phyloP scores from a whole-genome alignment of 2,888 invertebrate species.

The Cybosia mesomella region DNA sequence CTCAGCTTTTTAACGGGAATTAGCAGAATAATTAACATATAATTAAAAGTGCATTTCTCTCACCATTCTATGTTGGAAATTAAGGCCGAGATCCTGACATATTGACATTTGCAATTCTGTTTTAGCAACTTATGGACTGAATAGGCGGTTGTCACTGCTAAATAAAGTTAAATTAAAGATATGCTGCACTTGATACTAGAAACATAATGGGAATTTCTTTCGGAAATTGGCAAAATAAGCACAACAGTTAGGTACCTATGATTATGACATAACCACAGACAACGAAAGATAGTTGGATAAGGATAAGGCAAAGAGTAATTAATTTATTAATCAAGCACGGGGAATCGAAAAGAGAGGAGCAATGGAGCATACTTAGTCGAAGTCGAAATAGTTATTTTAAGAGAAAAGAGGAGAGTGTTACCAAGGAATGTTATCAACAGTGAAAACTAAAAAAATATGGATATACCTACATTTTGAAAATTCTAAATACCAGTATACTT shows the following conservation, averaged over 20 bases:
- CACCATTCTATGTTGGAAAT: constrained; percentile 87
- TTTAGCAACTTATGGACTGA: constrained; percentile 70
- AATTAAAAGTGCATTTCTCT: constrained; percentile 65
- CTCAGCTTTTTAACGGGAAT: constrained; percentile 37
- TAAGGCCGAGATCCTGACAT: constrained; percentile 87
- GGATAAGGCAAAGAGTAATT: constrained; percentile 7
- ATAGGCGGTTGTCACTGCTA: constrained; percentile 62
- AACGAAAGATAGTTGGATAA: constrained; percentile 24
- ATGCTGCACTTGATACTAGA: constrained; percentile 60
- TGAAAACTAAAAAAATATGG: neutral
- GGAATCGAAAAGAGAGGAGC: neutral
- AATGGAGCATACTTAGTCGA: neutral
- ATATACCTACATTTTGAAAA: neutral
- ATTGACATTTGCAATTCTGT: constrained; percentile 87
- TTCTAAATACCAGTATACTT: no score
- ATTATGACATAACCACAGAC: constrained; percentile 54
- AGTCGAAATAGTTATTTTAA: no score
- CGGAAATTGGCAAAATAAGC: constrained; percentile 69
- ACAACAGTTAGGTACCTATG: constrained; percentile 63
- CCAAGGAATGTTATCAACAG: neutral
- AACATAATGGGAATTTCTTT: constrained; percentile 72
- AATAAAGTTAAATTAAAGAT: constrained; percentile 59
- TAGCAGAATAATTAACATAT: constrained; percentile 49
- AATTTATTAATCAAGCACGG: neutral
- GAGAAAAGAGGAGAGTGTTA: neutral